Conservation (phyloP, 2,888 invertebrate species). For the Syrphus vitripennis region DNA sequence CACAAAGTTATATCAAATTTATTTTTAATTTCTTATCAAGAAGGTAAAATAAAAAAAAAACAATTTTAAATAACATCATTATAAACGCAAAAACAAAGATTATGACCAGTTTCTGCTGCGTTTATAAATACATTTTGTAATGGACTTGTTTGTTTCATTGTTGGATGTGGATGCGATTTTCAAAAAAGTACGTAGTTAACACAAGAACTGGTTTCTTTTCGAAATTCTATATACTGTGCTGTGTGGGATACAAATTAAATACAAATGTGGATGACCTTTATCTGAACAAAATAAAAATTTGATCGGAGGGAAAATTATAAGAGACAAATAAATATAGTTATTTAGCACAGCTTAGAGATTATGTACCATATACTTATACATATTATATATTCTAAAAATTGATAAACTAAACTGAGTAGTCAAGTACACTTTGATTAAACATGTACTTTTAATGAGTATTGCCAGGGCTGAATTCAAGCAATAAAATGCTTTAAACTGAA, state of each 20-base stretch:
- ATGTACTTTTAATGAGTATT: too few species aligned
- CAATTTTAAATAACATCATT: too few species aligned
- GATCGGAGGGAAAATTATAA: background rate
- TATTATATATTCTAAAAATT: too few species aligned
- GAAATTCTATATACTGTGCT: background rate
- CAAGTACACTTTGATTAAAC: too few species aligned
- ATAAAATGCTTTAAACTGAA: too few species aligned
- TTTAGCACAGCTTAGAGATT: too few species aligned
- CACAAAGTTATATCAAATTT: background rate
- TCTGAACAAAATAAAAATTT: background rate
- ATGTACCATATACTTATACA: too few species aligned
- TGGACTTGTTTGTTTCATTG: background rate
- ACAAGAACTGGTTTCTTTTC: background rate
- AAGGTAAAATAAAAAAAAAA: background rate
- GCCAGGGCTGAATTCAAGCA: too few species aligned
- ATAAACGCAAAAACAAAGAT: too few species aligned
- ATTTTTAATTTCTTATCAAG: background rate
- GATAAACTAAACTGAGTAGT: too few species aligned
- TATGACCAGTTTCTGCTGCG: background rate
- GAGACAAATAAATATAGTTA: background rate
- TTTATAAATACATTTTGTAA: background rate
- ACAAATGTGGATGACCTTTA: background rate
- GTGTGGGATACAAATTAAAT: background rate
- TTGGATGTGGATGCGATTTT: background rate
- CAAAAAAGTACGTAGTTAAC: background rate